phyloP scores from a whole-genome alignment of 1,140 invertebrate genomes.

The Tetramorium parvispinum region DNA sequence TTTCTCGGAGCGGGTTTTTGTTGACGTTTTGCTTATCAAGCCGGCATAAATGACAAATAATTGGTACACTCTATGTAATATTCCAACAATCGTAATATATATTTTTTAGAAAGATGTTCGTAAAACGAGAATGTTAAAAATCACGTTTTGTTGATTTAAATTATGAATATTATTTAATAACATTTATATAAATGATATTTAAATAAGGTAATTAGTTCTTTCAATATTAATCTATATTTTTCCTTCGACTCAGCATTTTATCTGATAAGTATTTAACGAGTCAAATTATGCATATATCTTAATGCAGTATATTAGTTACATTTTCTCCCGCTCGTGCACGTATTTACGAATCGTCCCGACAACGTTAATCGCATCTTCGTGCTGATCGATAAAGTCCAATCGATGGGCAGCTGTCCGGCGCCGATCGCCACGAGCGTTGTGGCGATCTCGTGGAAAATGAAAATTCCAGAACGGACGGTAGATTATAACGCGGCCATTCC shows the following conservation, averaged over 20 bases:
- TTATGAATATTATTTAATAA: no score
- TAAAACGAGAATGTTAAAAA: no score
- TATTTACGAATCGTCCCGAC: slow-evolving; percentile 22
- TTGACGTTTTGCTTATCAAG: background rate
- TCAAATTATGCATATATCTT: background rate
- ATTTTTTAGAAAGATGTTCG: background rate
- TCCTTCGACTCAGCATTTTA: background rate
- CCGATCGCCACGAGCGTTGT: background rate
- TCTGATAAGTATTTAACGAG: background rate
- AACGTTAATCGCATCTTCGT: slow-evolving; percentile 34
- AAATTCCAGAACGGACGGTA: slow-evolving; percentile 38
- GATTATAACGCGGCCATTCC: slow-evolving; percentile 30
- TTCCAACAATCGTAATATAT: background rate
- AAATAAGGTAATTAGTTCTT: background rate
- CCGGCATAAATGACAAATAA: no score
- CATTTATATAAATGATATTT: background rate
- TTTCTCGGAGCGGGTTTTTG: background rate
- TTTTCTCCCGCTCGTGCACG: background rate
- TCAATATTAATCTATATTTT: background rate
- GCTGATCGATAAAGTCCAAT: slow-evolving; percentile 33
- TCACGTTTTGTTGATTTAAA: no score
- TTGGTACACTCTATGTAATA: background rate
- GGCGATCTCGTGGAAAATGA: slow-evolving; percentile 34
- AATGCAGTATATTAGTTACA: background rate
- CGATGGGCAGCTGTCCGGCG: background rate